These are phyloP conservation scores for Champsocephalus gunnari DNA, from an alignment of 2,797 vertebrate species.

Conservation along the genomic window DNA sequence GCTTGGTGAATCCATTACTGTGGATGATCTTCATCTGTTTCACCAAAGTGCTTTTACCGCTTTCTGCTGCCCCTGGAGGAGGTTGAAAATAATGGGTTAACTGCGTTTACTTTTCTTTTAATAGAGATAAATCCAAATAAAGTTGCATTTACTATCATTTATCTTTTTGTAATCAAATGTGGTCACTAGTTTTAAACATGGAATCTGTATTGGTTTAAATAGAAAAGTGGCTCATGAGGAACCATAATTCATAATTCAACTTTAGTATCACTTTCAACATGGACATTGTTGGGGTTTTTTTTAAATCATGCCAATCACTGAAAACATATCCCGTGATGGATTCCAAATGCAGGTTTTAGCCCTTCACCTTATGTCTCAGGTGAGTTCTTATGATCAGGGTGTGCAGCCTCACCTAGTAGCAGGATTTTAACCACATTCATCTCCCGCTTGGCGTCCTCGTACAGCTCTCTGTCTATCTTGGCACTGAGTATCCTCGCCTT, in stretches of 20 bases:
- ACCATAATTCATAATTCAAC: too few relatives aligned
- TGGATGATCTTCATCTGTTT: constrained; percentile 91
- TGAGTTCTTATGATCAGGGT: background rate
- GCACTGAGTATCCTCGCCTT: constrained; percentile 78
- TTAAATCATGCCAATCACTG: background rate
- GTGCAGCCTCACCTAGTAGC: constrained; percentile 78
- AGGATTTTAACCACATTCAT: constrained; percentile 86
- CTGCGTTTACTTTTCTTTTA: background rate
- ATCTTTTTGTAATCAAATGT: too few relatives aligned
- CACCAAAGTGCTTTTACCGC: constrained; percentile 87
- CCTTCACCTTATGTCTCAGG: background rate
- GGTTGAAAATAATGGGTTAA: background rate
- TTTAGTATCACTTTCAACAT: background rate
- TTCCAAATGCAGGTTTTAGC: background rate
- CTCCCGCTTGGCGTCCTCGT: constrained; percentile 82
- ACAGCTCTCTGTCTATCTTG: constrained; percentile 82
- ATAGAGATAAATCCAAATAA: background rate
- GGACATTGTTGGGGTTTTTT: too few relatives aligned
- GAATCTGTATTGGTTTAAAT: background rate
- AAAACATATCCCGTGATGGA: background rate
- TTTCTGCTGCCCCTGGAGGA: constrained; percentile 84
- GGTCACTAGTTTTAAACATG: background rate
- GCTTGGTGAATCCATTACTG: constrained; percentile 84
- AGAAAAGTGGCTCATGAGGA: background rate
- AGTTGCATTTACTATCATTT: background rate